Percentiles rank a stretch among this genome's conserved stretches.
Evolutionary conservation across 2,113 vertebrate genomes (phyloP).

Genomic region (Microcebus ravelobensis): DNA sequence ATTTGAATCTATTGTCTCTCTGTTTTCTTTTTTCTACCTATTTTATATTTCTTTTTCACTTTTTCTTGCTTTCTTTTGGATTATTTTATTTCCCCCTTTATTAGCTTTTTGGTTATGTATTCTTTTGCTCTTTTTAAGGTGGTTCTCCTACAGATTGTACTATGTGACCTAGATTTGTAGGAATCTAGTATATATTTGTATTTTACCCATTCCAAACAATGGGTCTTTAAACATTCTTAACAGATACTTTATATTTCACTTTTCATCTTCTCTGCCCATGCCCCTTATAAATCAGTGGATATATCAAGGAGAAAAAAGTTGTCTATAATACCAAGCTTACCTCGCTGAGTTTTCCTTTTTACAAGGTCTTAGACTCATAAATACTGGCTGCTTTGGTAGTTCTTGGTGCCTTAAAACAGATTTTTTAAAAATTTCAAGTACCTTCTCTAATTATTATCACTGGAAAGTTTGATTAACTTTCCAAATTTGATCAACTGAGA

Average conservation of each 20-base stretch:
- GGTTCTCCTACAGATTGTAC: neutral
- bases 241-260: neutral
- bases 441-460: neutral
- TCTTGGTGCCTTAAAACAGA: neutral
- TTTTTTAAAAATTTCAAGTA: neutral
- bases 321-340: neutral
- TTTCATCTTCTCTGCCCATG: neutral
- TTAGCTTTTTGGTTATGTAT: neutral
- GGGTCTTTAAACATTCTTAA: neutral
- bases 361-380: neutral
- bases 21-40: neutral
- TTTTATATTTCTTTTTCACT: neutral
- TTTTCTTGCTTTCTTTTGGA: neutral
- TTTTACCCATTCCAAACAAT: neutral
- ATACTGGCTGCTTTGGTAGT: neutral
- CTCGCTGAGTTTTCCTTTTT: neutral
- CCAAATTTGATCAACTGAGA: neutral
- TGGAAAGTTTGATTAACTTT: constrained; percentile 5
- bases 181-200: neutral
- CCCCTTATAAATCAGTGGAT: neutral
- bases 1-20: neutral
- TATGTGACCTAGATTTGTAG: neutral
- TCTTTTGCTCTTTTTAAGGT: neutral
- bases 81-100: neutral
- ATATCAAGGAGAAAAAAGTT: neutral